Conservation (phyloP, 2,888 invertebrate species). For the Peribatodes rhomboidaria region DNA sequence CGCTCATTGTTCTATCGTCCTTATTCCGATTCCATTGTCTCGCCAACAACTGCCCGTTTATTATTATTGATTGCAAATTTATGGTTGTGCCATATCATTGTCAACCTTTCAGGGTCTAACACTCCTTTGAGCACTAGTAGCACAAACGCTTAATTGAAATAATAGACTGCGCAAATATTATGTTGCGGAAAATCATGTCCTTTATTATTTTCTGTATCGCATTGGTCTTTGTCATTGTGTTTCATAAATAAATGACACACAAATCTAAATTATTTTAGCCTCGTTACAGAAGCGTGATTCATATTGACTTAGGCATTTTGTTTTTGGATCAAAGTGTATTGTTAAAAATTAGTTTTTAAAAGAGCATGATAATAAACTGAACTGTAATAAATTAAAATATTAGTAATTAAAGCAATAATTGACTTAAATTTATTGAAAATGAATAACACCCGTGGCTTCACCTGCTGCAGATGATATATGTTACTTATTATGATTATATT, state of each 20-base stretch:
- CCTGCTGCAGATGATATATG: too few species aligned
- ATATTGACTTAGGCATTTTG: constrained; percentile 27
- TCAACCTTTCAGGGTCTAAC: constrained; percentile 65
- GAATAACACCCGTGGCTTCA: too few species aligned
- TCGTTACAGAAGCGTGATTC: constrained; percentile 48
- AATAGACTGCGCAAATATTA: constrained; percentile 38
- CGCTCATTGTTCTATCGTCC: constrained; percentile 78
- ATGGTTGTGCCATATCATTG: constrained; percentile 69
- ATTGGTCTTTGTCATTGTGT: constrained; percentile 39
- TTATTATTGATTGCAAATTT: constrained; percentile 80
- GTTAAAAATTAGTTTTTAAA: too few species aligned
- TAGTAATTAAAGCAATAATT: not conserved
- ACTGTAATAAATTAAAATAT: not conserved
- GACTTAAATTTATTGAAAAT: not conserved
- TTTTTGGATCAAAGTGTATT: constrained; percentile 9
- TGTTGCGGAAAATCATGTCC: constrained; percentile 54
- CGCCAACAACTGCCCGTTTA: constrained; percentile 61
- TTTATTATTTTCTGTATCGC: constrained; percentile 48
- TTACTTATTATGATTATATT: too few species aligned
- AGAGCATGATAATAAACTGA: too few species aligned
- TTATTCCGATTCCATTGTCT: constrained; percentile 80
- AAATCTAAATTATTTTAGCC: constrained; percentile 47
- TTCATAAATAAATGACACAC: constrained; percentile 48
- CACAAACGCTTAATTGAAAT: constrained; percentile 34
- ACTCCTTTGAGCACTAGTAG: constrained; percentile 40